A percentile compares a stretch with the other conserved stretches of the same genome.
These are phyloP conservation scores for Synanthedon andrenaeformis DNA, from an alignment of 2,888 invertebrate species.

Conservation along the genomic window DNA sequence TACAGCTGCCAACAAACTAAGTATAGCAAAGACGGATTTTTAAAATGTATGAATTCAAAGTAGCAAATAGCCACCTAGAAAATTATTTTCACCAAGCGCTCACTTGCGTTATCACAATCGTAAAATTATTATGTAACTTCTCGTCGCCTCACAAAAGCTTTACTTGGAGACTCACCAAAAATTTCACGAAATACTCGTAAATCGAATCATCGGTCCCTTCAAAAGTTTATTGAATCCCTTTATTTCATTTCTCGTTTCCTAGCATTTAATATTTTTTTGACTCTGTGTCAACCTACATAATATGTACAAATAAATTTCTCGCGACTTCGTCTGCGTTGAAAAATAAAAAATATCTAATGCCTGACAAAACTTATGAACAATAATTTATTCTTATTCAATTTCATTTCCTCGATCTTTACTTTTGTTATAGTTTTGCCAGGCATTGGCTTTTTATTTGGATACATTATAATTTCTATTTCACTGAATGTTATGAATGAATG, in stretches of 20 bases:
- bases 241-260: constrained; percentile 11
- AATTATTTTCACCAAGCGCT: constrained; percentile 3
- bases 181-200: constrained; percentile 12
- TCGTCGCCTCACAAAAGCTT: constrained; percentile 6
- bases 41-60: constrained; percentile 1
- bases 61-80: background rate
- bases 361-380: no score
- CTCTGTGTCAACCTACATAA: no score
- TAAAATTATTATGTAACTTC: constrained; percentile 17
- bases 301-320: no score
- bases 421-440: no score
- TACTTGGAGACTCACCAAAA: constrained; percentile 10
- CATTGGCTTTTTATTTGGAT: no score
- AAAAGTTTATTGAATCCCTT: constrained; percentile 13
- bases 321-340: no score
- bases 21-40: background rate
- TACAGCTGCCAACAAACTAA: no score
- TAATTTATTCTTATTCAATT: no score
- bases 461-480: no score
- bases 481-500: no score
- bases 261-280: constrained; percentile 1
- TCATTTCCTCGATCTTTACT: no score
- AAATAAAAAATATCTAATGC: no score
- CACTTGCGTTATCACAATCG: constrained; percentile 18
- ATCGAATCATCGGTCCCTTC: constrained; percentile 11